These are phyloP conservation scores for Nothoprocta perdicaria DNA, from an alignment of 2,113 vertebrate species.

Conservation along the genomic window DNA sequence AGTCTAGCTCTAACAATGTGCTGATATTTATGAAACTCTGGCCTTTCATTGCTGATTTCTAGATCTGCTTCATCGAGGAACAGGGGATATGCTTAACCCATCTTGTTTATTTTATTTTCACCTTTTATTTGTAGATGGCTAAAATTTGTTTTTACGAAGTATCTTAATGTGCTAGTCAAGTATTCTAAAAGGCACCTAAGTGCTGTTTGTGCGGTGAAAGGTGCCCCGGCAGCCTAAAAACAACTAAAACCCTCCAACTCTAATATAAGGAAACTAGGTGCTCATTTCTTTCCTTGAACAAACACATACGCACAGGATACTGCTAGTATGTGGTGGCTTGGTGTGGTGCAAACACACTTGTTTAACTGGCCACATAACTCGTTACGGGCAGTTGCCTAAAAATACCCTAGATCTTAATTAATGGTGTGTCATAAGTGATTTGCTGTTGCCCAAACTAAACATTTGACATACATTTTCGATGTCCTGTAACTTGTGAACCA, in stretches of 20 bases:
- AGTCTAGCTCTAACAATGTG: conserved; percentile 84
- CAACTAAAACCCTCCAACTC: not conserved
- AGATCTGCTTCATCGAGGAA: conserved; percentile 96
- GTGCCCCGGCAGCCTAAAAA: not conserved
- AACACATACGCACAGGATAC: not conserved
- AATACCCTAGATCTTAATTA: not conserved
- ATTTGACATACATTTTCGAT: not conserved
- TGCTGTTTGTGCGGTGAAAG: not conserved
- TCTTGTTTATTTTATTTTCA: conserved; percentile 52
- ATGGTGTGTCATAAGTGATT: too few species aligned
- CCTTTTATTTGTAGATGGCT: conserved; percentile 35
- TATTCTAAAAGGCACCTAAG: not conserved
- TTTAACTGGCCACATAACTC: not conserved
- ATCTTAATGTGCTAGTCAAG: not conserved
- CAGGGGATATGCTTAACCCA: conserved; percentile 48
- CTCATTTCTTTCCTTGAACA: not conserved
- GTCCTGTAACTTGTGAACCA: not conserved
- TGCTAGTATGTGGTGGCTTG: not conserved
- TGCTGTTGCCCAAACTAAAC: not conserved
- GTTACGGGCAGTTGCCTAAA: not conserved
- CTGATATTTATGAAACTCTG: conserved; percentile 72
- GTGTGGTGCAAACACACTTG: not conserved
- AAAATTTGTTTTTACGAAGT: not conserved
- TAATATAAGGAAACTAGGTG: not conserved
- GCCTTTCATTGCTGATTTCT: conserved; percentile 98